phyloP scores from a whole-genome alignment of 2,113 vertebrate species.

The Chloebia gouldiae region DNA sequence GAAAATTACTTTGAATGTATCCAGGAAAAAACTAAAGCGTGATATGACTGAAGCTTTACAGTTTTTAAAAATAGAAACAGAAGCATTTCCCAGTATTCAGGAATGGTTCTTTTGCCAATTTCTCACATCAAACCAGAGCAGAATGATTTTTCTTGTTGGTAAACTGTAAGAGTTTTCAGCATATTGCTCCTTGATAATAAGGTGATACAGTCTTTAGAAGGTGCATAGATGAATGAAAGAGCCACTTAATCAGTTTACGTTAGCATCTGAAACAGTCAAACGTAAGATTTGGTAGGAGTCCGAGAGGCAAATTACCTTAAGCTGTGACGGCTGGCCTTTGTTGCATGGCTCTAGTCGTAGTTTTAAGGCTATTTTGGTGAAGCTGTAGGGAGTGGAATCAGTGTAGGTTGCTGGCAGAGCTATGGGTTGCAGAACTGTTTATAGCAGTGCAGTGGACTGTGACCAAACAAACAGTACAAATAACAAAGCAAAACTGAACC shows the following conservation, averaged over 20 bases:
- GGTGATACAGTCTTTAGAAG: conserved; percentile 72
- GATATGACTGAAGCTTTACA: conserved; percentile 81
- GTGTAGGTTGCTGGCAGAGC: conserved; percentile 64
- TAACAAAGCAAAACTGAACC: conserved; percentile 57
- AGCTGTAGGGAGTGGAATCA: conserved; percentile 67
- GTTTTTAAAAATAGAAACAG: conserved; percentile 70
- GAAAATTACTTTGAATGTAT: conserved; percentile 95
- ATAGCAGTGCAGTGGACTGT: conserved; percentile 61
- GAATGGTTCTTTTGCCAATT: conserved; percentile 71
- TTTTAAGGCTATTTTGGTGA: conserved; percentile 67
- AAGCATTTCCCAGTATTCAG: conserved; percentile 61
- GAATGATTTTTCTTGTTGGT: conserved; percentile 66
- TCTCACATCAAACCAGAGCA: conserved; percentile 70
- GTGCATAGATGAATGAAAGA: conserved; percentile 73
- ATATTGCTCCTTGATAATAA: conserved; percentile 76
- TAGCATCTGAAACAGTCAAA: conserved; percentile 69
- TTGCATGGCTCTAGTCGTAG: conserved; percentile 2
- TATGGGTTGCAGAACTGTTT: conserved; percentile 68
- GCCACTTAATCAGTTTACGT: conserved; percentile 70
- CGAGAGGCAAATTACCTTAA: conserved; percentile 68
- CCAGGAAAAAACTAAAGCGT: conserved; percentile 80
- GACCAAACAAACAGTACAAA: conserved; percentile 66
- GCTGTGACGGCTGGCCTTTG: conserved; percentile 53
- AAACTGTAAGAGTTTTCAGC: conserved; percentile 74
- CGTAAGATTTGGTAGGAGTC: conserved; percentile 56